Conservation (phyloP, 2,888 invertebrate species). For the Ceramica pisi region DNA sequence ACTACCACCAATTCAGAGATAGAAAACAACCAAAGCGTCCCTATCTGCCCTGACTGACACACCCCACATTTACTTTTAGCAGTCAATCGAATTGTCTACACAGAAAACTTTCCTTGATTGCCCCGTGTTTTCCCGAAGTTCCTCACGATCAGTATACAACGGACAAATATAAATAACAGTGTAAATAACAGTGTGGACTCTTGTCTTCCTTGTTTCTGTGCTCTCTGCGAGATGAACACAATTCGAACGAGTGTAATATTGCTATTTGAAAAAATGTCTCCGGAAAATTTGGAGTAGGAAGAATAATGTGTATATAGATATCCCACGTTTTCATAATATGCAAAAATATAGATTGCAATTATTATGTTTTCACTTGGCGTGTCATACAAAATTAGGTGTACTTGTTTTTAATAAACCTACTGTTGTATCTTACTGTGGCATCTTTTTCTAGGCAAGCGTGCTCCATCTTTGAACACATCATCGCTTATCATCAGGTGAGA, state of each 20-base stretch:
- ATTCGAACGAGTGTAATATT: background rate
- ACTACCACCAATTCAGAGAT: background rate
- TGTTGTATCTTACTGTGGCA: too few relatives aligned
- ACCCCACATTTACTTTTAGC: conserved; percentile 11
- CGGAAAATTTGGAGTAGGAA: background rate
- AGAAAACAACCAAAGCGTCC: background rate
- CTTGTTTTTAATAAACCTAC: too few relatives aligned
- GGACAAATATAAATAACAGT: conserved; percentile 39
- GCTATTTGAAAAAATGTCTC: background rate
- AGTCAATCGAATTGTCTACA: conserved; percentile 18
- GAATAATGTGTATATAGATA: background rate
- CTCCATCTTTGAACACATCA: too few relatives aligned
- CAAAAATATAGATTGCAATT: too few relatives aligned
- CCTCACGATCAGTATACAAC: conserved; percentile 23
- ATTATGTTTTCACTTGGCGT: too few relatives aligned
- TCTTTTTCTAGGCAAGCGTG: too few relatives aligned
- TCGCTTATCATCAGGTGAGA: too few relatives aligned
- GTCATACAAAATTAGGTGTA: too few relatives aligned
- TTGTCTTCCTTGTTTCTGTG: background rate
- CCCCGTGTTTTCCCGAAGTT: conserved; percentile 18
- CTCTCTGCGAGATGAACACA: conserved; percentile 1
- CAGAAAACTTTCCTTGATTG: conserved; percentile 49
- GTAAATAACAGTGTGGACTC: background rate
- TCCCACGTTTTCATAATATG: too few relatives aligned
- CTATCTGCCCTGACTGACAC: background rate